Base-by-base conservation (phyloP, 1,140 invertebrate genomes). In the Hypsibius dujardini region DNA sequence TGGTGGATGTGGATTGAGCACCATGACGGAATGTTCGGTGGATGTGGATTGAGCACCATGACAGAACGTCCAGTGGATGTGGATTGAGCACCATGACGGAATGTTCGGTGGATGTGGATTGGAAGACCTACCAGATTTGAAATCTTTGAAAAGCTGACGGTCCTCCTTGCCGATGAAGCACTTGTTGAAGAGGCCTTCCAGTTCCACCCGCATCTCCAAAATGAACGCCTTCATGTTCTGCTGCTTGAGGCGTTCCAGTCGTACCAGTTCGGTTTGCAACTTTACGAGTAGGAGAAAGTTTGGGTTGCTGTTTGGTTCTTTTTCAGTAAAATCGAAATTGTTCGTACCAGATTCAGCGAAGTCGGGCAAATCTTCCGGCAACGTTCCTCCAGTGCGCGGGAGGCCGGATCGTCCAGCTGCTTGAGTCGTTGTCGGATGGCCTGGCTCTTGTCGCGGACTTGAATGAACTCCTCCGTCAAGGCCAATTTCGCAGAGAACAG, bases 191-290 rank as follows among this genome's bases (percentile, higher is more conserved):
- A 85, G 84, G 69, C 83, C 76, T 70, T 80, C 77, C 2, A 90
- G 82, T 76, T 90, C 86, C 1, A 80, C 76, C 1, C 88, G 82
- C 1, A 88, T 77, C 75, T 86, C 85, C 1, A 84, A 83, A 46
- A 90, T 81, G 77, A 89, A 89, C 70, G 83, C 81, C 77, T 84
- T 81, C 0, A 88, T 82, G 76, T 88, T 87, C 74, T 86, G 82
- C 7, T 79, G 78, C 59, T 87, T 85, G 7, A 85, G 78, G 59
- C 82, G 77, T 76, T 87, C 85, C 75, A 85, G 87, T 15, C 83
- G 79, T 46, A 82, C 78, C 45, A 88, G 79, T 79, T 88, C 86
- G 59, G 78, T 75, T 47, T 82, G 76, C 2, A 83, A 73, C 80
- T 67, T 56, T 7, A n/a, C 50, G n/a, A 12, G 50, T 7, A 56